A percentile compares a stretch with the other conserved stretches of the same genome.
phyloP scores from a whole-genome alignment of 1,140 invertebrate genomes.

The Cyclina sinensis region DNA sequence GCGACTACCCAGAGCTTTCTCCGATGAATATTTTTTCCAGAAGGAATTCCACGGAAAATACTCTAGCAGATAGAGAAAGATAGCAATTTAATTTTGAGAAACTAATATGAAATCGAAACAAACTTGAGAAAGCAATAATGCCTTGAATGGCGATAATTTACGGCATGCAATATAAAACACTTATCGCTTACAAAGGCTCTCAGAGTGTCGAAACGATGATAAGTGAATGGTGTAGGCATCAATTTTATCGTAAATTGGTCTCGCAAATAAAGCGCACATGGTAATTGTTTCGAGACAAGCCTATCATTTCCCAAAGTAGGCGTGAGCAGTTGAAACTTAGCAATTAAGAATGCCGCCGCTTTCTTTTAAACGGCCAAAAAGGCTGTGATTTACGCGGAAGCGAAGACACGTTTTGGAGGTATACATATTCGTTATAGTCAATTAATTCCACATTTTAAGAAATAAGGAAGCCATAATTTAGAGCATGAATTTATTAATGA shows the following conservation, averaged over 20 bases:
- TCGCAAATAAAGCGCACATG: conserved; percentile 45
- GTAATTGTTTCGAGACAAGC: conserved; percentile 52
- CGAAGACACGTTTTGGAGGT: conserved; percentile 38
- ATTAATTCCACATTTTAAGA: conserved; percentile 48
- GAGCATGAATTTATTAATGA: too few relatives aligned
- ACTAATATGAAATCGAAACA: conserved; percentile 51
- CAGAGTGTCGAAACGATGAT: background rate
- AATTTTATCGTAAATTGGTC: conserved; percentile 56
- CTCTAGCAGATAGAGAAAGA: background rate
- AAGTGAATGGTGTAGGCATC: conserved; percentile 44
- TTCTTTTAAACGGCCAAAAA: conserved; percentile 31
- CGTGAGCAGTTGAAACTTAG: conserved; percentile 40
- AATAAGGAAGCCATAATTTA: conserved; percentile 4
- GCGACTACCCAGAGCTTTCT: too few relatives aligned
- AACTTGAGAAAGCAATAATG: conserved; percentile 46
- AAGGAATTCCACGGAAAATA: background rate
- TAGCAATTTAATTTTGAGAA: conserved; percentile 40
- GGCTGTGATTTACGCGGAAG: conserved; percentile 29
- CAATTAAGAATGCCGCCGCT: conserved; percentile 28
- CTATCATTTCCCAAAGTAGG: conserved; percentile 41
- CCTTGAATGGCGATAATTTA: conserved; percentile 32
- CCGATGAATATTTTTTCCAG: too few relatives aligned
- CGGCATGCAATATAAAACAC: conserved; percentile 2
- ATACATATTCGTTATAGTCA: conserved; percentile 30
- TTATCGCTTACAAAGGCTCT: conserved; percentile 55